Percentiles rank a stretch among this genome's conserved stretches.
Evolutionary conservation across 2,797 vertebrate genomes (phyloP).

Genomic region (Poecilia velifera): DNA sequence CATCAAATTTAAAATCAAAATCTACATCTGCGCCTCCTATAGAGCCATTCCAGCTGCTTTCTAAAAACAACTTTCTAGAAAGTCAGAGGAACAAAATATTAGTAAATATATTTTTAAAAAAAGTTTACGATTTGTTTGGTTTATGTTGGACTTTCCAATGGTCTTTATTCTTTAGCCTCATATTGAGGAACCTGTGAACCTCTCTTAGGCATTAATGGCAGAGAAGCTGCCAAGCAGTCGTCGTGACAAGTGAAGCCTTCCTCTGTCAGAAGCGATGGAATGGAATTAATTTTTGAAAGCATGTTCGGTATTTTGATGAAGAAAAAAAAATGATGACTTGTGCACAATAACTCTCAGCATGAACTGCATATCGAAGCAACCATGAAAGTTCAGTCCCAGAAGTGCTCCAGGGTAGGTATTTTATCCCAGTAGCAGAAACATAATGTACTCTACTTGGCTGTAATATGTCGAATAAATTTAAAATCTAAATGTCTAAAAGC

Average conservation of each 20-base stretch:
- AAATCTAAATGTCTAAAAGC: constrained; percentile 18
- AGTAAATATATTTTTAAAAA: neutral
- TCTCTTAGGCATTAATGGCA: constrained; percentile 12
- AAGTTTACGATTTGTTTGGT: neutral
- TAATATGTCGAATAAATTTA: constrained; percentile 46
- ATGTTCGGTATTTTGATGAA: constrained; percentile 12
- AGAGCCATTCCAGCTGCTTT: neutral
- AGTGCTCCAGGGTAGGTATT: constrained; percentile 25
- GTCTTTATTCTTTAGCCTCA: neutral
- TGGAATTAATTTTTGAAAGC: constrained; percentile 16
- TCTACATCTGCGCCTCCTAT: neutral
- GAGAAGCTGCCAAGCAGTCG: neutral
- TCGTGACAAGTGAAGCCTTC: constrained; percentile 23
- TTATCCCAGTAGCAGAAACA: constrained; percentile 38
- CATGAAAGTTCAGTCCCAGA: constrained; percentile 14
- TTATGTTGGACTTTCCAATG: neutral
- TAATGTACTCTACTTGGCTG: constrained; percentile 51
- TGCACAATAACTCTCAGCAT: neutral
- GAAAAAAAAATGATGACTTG: constrained; percentile 11
- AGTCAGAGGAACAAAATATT: neutral
- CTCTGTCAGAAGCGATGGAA: constrained; percentile 14
- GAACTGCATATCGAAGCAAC: constrained; percentile 8
- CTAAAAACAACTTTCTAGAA: neutral
- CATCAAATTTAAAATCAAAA: neutral
- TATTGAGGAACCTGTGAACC: constrained; percentile 17